Conservation (phyloP, 2,888 invertebrate genomes). For the Erannis defoliaria region DNA sequence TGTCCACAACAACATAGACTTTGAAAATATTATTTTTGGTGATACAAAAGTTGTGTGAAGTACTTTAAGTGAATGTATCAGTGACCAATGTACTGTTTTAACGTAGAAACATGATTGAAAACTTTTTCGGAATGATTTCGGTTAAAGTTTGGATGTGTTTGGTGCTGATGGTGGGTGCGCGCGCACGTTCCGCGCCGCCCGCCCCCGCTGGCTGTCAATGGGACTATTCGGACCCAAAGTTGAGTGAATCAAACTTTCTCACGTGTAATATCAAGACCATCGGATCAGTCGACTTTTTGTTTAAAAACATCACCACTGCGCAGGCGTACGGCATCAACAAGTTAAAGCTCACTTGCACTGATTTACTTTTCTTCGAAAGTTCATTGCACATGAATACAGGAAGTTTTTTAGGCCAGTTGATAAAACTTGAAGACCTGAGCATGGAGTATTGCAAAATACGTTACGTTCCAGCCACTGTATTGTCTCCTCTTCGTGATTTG, state of each 20-base stretch:
- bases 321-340: constrained; percentile 91
- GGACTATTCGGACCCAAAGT: constrained; percentile 87
- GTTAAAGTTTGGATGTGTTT: constrained; percentile 86
- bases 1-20: constrained; percentile 71
- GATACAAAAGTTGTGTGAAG: constrained; percentile 65
- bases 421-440: constrained; percentile 90
- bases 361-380: constrained; percentile 91
- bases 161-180: constrained; percentile 79
- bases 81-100: constrained; percentile 81
- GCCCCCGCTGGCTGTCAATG: constrained; percentile 92
- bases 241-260: constrained; percentile 87
- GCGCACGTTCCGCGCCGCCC: constrained; percentile 85
- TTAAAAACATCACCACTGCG: constrained; percentile 90
- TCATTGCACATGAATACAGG: constrained; percentile 88
- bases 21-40: constrained; percentile 68
- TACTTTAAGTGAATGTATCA: constrained; percentile 65
- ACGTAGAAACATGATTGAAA: constrained; percentile 75
- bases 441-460: constrained; percentile 93
- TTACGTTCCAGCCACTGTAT: constrained; percentile 90
- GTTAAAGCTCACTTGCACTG: constrained; percentile 90
- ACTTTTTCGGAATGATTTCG: constrained; percentile 82
- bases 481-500: constrained; percentile 90
- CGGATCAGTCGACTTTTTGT: constrained; percentile 89
- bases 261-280: constrained; percentile 91
- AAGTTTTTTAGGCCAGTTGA: constrained; percentile 88